Evolutionary conservation across 2,888 invertebrate species (phyloP), one percentile per base, ranked within the genome.

Genomic region (Pediacus dermestoides): DNA sequence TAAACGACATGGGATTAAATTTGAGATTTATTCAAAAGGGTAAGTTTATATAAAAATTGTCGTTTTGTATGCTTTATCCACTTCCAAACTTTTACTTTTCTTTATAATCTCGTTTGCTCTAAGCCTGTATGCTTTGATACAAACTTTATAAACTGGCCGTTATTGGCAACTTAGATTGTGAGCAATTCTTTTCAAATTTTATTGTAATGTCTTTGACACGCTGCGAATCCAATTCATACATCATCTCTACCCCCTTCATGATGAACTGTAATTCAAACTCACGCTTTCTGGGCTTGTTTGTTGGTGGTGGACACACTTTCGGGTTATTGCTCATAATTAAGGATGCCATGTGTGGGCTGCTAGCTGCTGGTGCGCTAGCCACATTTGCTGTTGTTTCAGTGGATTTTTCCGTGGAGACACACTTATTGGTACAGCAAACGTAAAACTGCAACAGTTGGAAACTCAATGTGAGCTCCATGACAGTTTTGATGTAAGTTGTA

Each of bases 21-120:
- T 92, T 37, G 94, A 96, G 70, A 80, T 96, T 6, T 94, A 81
- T 73, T 85, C 90, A 1, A 87, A 88, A 74, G 94, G 95, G 94
- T 94, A 71, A 80, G 81, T 53, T 1, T 13, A 23, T n/a, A n/a
- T n/a, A n/a, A n/a, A n/a, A n/a, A n/a, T n/a, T n/a, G n/a, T n/a
- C n/a, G n/a, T n/a, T n/a, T n/a, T n/a, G n/a, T n/a, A n/a, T n/a
- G n/a, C n/a, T n/a, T n/a, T n/a, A n/a, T n/a, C n/a, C n/a, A n/a
- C n/a, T n/a, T n/a, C n/a, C n/a, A n/a, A n/a, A n/a, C n/a, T n/a
- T n/a, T n/a, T n/a, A n/a, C n/a, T n/a, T n/a, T n/a, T n/a, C n/a
- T n/a, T n/a, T n/a, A n/a, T n/a, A n/a, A n/a, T n/a, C n/a, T n/a
- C n/a, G n/a, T n/a, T n/a, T n/a, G n/a, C n/a, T n/a, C n/a, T n/a